A percentile compares a stretch with the other conserved stretches of the same genome.
These are phyloP conservation scores for Lithophane semibrunnea DNA, from an alignment of 2,888 invertebrate species.

Conservation along the genomic window DNA sequence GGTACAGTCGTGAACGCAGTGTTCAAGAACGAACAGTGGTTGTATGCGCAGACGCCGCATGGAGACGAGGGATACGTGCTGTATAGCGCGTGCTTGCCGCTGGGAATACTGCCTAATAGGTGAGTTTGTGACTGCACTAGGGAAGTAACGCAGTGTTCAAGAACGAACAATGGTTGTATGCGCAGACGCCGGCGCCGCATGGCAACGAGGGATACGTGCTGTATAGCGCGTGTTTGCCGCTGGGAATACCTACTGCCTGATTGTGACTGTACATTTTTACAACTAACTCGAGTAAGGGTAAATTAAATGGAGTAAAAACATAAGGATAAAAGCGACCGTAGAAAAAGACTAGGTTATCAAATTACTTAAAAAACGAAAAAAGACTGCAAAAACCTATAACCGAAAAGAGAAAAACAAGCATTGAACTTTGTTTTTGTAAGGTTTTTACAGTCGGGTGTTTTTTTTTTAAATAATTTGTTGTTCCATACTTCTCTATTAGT, in stretches of 20 bases:
- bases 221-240: slow-evolving; percentile 94
- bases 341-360: no score
- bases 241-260: slow-evolving; percentile 93
- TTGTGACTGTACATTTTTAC: background rate
- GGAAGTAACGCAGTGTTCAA: slow-evolving; percentile 94
- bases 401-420: no score
- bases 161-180: slow-evolving; percentile 95
- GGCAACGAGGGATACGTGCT: slow-evolving; percentile 95
- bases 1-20: slow-evolving; percentile 97
- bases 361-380: no score
- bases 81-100: slow-evolving; percentile 94
- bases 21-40: slow-evolving; percentile 96
- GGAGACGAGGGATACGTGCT: slow-evolving; percentile 95
- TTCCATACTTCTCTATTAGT: background rate
- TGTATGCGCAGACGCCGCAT: slow-evolving; percentile 96
- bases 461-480: no score
- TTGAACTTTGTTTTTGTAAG: no score
- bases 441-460: no score
- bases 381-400: no score
- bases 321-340: no score
- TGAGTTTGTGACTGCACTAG: slow-evolving; percentile 45
- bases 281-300: no score
- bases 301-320: no score
- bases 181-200: slow-evolving; percentile 96
- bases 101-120: slow-evolving; percentile 93